Base-by-base conservation (phyloP, 1,140 invertebrate species). In the Ceratosolen solmsi region DNA sequence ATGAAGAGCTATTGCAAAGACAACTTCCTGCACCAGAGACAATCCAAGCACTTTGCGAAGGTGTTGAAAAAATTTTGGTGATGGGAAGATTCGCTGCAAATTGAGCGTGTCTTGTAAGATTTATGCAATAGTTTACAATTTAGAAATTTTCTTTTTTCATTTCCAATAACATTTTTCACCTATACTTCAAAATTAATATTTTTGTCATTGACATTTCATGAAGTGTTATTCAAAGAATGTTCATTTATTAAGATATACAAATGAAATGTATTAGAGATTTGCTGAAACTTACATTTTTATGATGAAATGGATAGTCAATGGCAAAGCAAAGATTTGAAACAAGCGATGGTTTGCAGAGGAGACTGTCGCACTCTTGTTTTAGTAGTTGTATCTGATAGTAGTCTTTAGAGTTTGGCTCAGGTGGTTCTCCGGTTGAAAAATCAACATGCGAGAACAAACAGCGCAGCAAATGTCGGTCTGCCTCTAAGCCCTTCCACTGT, bases 1-100 rank as follows among this genome's bases (percentile, higher is more conserved):
- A 58, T 95, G 94, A 76, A 98, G 92, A 70, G 96, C 95, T 87
- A 98, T 93, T 51, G 96, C 96, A 92, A 98, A 95, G 30, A 96
- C 95, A 87, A 98, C 96, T 93, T 98, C 97, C 92, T 98, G 96
- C 22, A 97, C 95, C 86, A 95, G 93, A 73, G 95, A 96, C 84
- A 98, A 94, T 87, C 95, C 95, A 83, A 98, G 93, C 86, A 96
- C 93, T 92, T 96, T 96, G 90, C 95, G 96, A 77, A 98, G 93
- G 87, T 96, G 95, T 87, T 93, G 92, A 89, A 98, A 94, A 87
- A 98, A 94, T 87, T 96, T 95, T 84, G 94, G 89, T 83, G 95
- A 94, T 86, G 95, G 93, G 92, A 92, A 87, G 93, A 94, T 96
- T 96, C 92, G 83, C 94, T 91, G 75, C 33, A 70, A 81, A 83